These are phyloP conservation scores for Atta cephalotes DNA, from an alignment of 1,140 invertebrate genomes.

Conservation along the genomic window DNA sequence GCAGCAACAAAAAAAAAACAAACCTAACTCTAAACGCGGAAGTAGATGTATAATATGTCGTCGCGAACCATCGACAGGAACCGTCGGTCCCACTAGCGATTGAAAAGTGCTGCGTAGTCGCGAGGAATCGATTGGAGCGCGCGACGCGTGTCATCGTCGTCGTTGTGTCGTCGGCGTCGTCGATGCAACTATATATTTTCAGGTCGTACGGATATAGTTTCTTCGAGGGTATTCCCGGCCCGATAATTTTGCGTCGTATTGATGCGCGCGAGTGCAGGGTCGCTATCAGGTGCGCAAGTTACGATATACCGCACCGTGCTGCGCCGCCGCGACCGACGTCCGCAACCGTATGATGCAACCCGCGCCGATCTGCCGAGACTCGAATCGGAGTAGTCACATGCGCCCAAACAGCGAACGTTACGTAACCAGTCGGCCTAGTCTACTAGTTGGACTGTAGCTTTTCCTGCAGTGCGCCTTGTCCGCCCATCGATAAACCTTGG, in stretches of 20 bases:
- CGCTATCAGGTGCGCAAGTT: too few relatives aligned
- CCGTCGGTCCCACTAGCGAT: neutral
- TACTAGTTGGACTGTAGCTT: conserved; percentile 27
- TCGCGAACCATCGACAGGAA: neutral
- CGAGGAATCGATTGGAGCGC: conserved; percentile 48
- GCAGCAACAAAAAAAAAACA: too few relatives aligned
- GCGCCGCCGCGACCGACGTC: neutral
- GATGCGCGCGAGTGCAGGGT: neutral
- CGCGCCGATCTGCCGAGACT: conserved; percentile 24
- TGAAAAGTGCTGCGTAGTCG: conserved; percentile 59
- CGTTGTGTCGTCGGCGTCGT: neutral
- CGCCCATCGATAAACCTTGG: neutral
- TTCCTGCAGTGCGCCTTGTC: neutral
- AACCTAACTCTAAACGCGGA: too few relatives aligned
- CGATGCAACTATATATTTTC: conserved; percentile 39
- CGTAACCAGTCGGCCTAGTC: conserved; percentile 46
- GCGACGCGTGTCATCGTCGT: conserved; percentile 48
- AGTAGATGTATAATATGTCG: neutral
- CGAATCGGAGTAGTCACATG: conserved; percentile 47
- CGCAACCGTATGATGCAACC: conserved; percentile 25
- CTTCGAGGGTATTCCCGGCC: neutral
- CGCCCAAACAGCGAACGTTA: conserved; percentile 33
- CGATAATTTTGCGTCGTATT: conserved; percentile 20
- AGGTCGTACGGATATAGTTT: neutral
- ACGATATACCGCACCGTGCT: too few relatives aligned